Evolutionary conservation across 2,113 vertebrate genomes (phyloP).

Genomic region (Mesocricetus auratus): DNA sequence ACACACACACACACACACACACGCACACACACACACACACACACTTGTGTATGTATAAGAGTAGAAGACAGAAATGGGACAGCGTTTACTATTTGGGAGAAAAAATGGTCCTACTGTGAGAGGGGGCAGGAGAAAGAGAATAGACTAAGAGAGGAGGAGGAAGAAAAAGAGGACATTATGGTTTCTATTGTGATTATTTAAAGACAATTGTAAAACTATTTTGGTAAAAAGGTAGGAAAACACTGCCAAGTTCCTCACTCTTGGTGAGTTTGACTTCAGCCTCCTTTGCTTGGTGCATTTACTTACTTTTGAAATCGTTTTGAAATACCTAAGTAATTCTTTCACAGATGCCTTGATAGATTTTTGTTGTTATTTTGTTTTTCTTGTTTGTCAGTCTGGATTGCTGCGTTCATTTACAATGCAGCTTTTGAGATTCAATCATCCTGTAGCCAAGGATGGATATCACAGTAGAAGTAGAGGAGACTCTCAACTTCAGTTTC

Average conservation of each 20-base stretch:
- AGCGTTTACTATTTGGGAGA: not conserved
- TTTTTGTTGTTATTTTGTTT: not conserved
- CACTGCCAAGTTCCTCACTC: not conserved
- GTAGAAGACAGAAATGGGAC: not conserved
- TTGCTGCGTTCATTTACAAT: constrained; percentile 6
- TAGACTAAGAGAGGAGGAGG: not conserved
- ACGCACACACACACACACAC: not conserved
- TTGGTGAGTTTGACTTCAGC: not conserved
- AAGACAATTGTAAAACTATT: not conserved
- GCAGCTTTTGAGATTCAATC: not conserved
- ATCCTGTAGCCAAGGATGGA: not conserved
- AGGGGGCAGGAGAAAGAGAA: not conserved
- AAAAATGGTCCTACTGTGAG: not conserved
- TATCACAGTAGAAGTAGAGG: not conserved
- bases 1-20: not conserved
- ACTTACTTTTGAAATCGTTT: constrained; percentile 49
- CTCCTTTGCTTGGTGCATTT: not conserved
- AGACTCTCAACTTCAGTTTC: not conserved
- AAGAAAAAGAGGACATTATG: not conserved
- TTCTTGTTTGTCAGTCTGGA: not conserved
- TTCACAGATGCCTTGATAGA: not conserved
- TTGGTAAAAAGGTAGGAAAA: not conserved
- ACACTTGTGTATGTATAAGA: not conserved
- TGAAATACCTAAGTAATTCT: constrained; percentile 39
- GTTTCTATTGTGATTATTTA: not conserved